phyloP scores from a whole-genome alignment of 2,113 vertebrate genomes.

The Epinephelus fuscoguttatus region DNA sequence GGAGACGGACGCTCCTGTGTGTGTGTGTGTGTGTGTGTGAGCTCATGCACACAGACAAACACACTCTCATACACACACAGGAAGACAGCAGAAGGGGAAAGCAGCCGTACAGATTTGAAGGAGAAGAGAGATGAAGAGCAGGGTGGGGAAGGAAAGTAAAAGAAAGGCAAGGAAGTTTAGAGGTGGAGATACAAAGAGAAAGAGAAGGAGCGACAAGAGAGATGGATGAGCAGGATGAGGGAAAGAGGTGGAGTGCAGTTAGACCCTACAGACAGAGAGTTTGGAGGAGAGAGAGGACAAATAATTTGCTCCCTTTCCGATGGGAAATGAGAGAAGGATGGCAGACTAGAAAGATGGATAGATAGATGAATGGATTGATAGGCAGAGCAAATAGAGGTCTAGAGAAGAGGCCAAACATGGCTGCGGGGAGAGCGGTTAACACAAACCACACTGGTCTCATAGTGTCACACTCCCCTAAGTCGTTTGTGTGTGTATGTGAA shows the following conservation, averaged over 20 bases:
- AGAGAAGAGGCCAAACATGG: conserved; percentile 55
- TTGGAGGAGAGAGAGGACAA: conserved; percentile 28
- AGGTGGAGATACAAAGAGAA: neutral
- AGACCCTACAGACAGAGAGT: too few species aligned
- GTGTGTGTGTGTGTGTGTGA: neutral
- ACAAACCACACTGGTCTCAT: conserved; percentile 60
- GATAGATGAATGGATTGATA: conserved; percentile 42
- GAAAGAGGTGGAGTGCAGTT: neutral
- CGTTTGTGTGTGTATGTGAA: neutral
- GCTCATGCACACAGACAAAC: neutral
- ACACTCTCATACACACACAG: neutral
- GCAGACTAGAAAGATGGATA: conserved; percentile 44
- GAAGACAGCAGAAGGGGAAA: conserved; percentile 36
- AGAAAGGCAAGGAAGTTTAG: conserved; percentile 18
- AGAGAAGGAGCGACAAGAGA: neutral
- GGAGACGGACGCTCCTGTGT: conserved; percentile 56
- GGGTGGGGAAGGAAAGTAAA: neutral
- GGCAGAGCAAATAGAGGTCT: conserved; percentile 50
- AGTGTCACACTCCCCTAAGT: conserved; percentile 21
- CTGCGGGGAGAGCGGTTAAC: conserved; percentile 59
- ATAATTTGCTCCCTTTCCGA: conserved; percentile 30
- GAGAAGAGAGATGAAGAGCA: conserved; percentile 9
- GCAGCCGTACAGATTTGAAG: conserved; percentile 78
- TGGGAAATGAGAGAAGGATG: conserved; percentile 48
- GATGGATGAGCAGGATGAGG: conserved; percentile 11